Evolutionary conservation across 2,797 vertebrate species (phyloP).

Genomic region (Kryptopterus vitreolus): DNA sequence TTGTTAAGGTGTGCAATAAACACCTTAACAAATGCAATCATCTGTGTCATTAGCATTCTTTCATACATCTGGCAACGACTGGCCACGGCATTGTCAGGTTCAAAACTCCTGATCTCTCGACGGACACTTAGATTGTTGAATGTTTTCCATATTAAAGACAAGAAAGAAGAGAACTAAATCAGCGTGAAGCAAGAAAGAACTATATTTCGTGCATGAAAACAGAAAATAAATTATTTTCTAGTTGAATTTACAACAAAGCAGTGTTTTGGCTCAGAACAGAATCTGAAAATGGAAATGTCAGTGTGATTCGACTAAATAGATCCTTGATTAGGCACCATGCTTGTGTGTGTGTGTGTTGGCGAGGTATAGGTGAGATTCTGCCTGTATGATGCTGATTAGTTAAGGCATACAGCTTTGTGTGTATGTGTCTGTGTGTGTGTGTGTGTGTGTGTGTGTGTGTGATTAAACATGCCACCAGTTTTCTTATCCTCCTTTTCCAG

Average conservation of each 20-base stretch:
- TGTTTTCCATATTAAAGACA: neutral
- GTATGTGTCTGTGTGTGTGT: neutral
- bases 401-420: neutral
- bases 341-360: neutral
- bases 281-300: constrained; percentile 40
- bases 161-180: neutral
- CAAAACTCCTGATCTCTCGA: neutral
- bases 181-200: neutral
- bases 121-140: neutral
- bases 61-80: neutral
- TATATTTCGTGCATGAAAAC: too few relatives aligned
- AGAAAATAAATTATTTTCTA: too few relatives aligned
- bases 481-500: constrained; percentile 23
- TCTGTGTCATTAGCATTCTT: neutral
- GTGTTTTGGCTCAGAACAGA: constrained; percentile 26
- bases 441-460: constrained; percentile 4
- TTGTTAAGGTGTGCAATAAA: neutral
- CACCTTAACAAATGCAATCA: neutral
- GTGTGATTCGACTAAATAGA: constrained; percentile 31
- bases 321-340: constrained; percentile 17
- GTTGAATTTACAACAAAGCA: constrained; percentile 3
- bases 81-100: neutral
- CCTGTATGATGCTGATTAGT: constrained; percentile 13
- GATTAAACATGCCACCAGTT: constrained; percentile 26
- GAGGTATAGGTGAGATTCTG: neutral